These are phyloP conservation scores for Tretioscincus oriximinensis DNA, from an alignment of 2,113 vertebrate species.

Conservation along the genomic window DNA sequence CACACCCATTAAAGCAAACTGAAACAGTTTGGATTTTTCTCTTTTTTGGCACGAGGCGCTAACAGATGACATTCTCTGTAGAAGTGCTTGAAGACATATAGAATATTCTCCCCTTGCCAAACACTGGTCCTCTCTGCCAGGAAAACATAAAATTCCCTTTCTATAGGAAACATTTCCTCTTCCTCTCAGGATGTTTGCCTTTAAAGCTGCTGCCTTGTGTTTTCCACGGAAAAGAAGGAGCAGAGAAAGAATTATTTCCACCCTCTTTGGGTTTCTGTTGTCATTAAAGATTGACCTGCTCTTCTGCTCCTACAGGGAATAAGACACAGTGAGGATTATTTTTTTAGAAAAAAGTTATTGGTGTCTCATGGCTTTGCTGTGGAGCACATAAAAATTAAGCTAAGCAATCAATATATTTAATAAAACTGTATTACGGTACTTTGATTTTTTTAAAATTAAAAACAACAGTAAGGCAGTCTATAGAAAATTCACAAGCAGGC, in stretches of 20 bases:
- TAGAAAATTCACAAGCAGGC: not conserved
- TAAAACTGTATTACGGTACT: not conserved
- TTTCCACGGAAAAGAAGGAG: conserved; percentile 12
- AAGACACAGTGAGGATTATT: not conserved
- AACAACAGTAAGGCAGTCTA: not conserved
- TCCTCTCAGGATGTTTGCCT: conserved; percentile 26
- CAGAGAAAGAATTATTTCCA: not conserved
- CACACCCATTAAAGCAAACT: not conserved
- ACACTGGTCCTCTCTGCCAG: not conserved
- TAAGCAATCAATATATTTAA: not conserved
- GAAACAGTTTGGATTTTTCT: not conserved
- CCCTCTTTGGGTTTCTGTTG: not conserved
- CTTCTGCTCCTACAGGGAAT: not conserved
- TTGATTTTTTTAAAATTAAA: not conserved
- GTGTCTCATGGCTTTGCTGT: not conserved
- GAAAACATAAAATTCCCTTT: conserved; percentile 8
- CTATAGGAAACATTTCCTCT: conserved; percentile 30
- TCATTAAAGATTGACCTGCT: not conserved
- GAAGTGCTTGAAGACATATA: not conserved
- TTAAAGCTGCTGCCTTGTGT: not conserved
- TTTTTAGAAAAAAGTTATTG: not conserved
- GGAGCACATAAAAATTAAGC: not conserved
- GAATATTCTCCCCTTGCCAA: too few species aligned
- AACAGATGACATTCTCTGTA: not conserved
- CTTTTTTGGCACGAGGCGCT: not conserved